A percentile compares a stretch with the other conserved stretches of the same genome.
These are phyloP conservation scores for Aporrectodea caliginosa DNA, from an alignment of 1,140 invertebrate genomes.

Conservation along the genomic window DNA sequence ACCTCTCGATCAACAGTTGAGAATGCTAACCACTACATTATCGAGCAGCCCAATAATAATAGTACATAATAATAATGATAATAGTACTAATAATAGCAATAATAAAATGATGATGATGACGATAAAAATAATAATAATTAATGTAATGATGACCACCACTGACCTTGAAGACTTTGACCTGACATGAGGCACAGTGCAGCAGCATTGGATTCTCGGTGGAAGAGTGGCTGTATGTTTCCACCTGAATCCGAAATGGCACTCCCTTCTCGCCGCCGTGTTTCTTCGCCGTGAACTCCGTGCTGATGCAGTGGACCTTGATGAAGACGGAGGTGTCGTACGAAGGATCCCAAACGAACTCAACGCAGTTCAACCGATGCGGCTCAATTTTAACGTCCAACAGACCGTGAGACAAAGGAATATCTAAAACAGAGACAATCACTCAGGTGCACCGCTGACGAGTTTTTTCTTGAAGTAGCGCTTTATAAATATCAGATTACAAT, in stretches of 20 bases:
- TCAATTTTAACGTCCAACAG: conserved; percentile 77
- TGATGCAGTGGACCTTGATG: conserved; percentile 79
- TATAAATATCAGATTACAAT: too few species aligned
- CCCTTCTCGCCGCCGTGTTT: conserved; percentile 98
- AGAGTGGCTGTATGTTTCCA: conserved; percentile 63
- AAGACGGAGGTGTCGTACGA: conserved; percentile 87
- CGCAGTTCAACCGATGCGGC: conserved; percentile 69
- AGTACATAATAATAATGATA: too few species aligned
- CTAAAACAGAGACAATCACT: conserved; percentile 49
- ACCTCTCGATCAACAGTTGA: too few species aligned
- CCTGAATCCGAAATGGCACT: conserved; percentile 90
- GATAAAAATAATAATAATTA: not conserved
- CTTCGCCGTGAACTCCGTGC: conserved; percentile 95
- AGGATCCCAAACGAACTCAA: conserved; percentile 91
- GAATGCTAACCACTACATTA: too few species aligned
- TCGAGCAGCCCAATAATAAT: too few species aligned
- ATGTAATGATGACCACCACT: conserved; percentile 25
- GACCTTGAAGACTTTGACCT: conserved; percentile 81
- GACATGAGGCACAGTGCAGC: conserved; percentile 87
- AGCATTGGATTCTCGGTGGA: conserved; percentile 52
- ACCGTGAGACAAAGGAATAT: conserved; percentile 89
- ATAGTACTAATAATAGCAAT: too few species aligned
- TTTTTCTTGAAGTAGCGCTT: too few species aligned
- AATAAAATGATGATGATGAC: too few species aligned
- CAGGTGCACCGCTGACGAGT: too few species aligned